A percentile compares a stretch with the other conserved stretches of the same genome.
These are phyloP conservation scores for Drosophila ezoana DNA, from an alignment of 2,888 invertebrate species.

Conservation along the genomic window DNA sequence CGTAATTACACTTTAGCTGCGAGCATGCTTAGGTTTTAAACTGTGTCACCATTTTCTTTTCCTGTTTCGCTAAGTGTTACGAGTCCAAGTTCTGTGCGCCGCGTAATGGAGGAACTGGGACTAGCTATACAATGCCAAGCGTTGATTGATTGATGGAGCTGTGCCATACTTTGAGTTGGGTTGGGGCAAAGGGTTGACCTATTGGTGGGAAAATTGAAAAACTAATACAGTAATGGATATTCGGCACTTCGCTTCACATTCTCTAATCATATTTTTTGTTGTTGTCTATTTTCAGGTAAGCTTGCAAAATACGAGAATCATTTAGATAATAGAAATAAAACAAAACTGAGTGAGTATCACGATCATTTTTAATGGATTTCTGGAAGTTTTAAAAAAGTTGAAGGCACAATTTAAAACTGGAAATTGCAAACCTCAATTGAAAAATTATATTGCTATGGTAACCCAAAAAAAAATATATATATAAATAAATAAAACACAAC, in stretches of 20 bases:
- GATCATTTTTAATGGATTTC: neutral
- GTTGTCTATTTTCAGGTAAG: constrained; percentile 48
- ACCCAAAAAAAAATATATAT: neutral
- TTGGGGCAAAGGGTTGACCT: neutral
- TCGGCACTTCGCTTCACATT: neutral
- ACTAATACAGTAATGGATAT: constrained; percentile 22
- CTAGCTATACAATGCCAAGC: constrained; percentile 31
- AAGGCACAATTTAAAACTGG: constrained; percentile 2
- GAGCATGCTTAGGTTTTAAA: constrained; percentile 61
- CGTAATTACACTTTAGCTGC: constrained; percentile 63
- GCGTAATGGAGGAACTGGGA: neutral
- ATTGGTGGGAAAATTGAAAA: neutral
- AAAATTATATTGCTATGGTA: constrained; percentile 15
- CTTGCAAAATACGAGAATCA: neutral
- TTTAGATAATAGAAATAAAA: neutral
- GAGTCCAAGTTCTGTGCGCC: constrained; percentile 3
- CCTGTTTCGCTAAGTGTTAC: constrained; percentile 27
- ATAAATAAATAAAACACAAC: neutral
- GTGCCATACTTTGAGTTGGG: constrained; percentile 24
- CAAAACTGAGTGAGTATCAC: neutral
- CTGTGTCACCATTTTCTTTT: constrained; percentile 39
- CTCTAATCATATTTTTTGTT: constrained; percentile 22
- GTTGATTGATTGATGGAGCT: constrained; percentile 50
- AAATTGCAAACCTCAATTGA: neutral
- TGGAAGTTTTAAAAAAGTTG: neutral